Base-by-base conservation (phyloP, 2,113 vertebrate genomes). In the Rhabdomys dilectus region DNA sequence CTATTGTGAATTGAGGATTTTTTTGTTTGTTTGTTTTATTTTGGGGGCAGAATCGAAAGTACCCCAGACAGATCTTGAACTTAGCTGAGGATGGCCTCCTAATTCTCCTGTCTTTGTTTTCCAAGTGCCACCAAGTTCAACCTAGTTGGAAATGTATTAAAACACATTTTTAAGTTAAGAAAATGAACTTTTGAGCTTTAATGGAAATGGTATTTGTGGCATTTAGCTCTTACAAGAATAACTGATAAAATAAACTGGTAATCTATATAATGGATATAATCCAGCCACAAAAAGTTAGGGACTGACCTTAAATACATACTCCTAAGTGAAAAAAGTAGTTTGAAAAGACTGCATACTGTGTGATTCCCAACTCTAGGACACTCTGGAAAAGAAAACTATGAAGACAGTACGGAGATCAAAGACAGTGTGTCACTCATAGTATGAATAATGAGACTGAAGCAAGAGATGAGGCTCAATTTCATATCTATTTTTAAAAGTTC, bases 131-230 rank as follows among this genome's bases (percentile, higher is more conserved):
- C 51, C 78, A 58, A 36, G 53, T 12, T 34, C 53, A 81, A 58
- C 73, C 31, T 80, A 21, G 58, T 31, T 85, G 58, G 64, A 85
- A 24, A 36, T 81, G 21, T 81, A 58, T 94, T 64, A 73, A 92
- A 86, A 66, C 56, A 66, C 2, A 48, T 66, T 84, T 82, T 60
- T 26, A 64, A 64, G 15, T 60, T 42, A 73, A 95, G 48, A 94
- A 80, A 64, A 94, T 92, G 81, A 88, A 77, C 34, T 89, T 90
- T 86, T 75, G 77, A 89, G 24, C 42, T 58, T 92, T 92, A 89
- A 58, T 56, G 53, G 78, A 92, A 70, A 60, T 82, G 66, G 11
- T 62, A 26, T 91, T 45, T 91, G 56, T 21, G 21, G 9, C 45
- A 42, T 91, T 62, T 29, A 36, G 51, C 22, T 62, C 48, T 64